phyloP scores from a whole-genome alignment of 2,888 invertebrate species.

The Notodonta ziczac region DNA sequence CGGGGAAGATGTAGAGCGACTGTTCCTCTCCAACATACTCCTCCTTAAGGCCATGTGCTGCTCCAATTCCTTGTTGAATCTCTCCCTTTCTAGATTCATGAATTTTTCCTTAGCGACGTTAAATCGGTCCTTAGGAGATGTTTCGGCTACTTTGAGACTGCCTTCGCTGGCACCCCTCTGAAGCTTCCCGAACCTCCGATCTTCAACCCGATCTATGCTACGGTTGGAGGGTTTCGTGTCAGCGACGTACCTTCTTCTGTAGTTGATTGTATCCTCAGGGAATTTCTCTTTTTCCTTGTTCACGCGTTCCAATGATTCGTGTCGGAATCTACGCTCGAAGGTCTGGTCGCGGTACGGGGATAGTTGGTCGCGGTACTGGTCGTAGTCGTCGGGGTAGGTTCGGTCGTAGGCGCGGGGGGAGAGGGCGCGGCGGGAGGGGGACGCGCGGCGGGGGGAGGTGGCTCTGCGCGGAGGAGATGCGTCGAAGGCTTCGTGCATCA shows the following conservation, averaged over 20 bases:
- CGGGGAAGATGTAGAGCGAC: conserved; percentile 83
- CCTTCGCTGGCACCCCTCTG: conserved; percentile 77
- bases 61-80: conserved; percentile 84
- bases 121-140: conserved; percentile 90
- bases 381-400: conserved; percentile 56
- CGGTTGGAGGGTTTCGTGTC: conserved; percentile 77
- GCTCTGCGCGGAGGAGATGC: conserved; percentile 73
- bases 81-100: conserved; percentile 90
- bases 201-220: conserved; percentile 76
- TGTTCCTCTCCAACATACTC: conserved; percentile 79
- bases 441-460: conserved; percentile 49
- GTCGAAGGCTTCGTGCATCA: conserved; percentile 85
- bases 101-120: conserved; percentile 95
- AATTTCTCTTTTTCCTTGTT: conserved; percentile 70
- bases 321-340: conserved; percentile 74
- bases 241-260: conserved; percentile 80
- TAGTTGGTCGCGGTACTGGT: conserved; percentile 65
- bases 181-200: conserved; percentile 73
- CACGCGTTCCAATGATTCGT: conserved; percentile 70
- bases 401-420: conserved; percentile 56
- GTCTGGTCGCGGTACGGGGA: conserved; percentile 73
- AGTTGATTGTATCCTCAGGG: conserved; percentile 63
- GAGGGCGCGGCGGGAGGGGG: conserved; percentile 54
- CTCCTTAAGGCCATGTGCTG: conserved; percentile 80
- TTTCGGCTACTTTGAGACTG: conserved; percentile 70